Conservation (phyloP, 2,797 vertebrate species). For the Podarcis lilfordi region DNA sequence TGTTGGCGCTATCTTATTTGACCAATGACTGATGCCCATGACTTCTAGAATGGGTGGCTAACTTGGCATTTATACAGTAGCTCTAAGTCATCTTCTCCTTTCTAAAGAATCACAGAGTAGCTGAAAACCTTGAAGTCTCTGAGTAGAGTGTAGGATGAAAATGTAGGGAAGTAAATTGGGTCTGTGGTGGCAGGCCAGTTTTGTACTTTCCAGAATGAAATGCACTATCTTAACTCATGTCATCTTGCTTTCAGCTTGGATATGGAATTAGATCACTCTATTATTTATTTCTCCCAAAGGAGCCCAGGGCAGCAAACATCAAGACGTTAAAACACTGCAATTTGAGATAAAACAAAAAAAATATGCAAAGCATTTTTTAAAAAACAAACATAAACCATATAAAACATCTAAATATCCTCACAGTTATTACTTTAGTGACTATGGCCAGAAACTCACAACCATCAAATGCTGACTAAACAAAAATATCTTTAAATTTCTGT, state of each 20-base stretch:
- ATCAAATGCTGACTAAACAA: no score
- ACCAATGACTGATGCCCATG: background rate
- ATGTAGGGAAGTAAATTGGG: background rate
- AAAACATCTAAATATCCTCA: no score
- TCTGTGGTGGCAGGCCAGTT: background rate
- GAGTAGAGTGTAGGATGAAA: background rate
- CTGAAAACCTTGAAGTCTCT: background rate
- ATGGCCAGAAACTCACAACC: no score
- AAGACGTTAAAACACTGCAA: no score
- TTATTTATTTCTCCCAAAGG: background rate
- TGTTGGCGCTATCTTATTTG: background rate
- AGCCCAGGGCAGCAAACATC: no score
- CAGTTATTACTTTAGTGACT: no score
- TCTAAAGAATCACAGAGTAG: background rate
- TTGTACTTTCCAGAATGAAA: background rate
- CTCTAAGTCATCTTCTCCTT: no score
- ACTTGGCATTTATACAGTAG: background rate
- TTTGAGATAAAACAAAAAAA: no score
- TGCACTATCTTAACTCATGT: background rate
- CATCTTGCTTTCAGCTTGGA: background rate
- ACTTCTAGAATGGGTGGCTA: background rate
- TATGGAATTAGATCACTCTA: background rate
- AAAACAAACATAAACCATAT: no score
- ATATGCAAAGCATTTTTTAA: no score
- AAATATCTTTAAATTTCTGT: no score